Percentiles rank a stretch among this genome's conserved stretches.
Evolutionary conservation across 1,140 invertebrate genomes (phyloP).

Genomic region (Drosophila serrata): DNA sequence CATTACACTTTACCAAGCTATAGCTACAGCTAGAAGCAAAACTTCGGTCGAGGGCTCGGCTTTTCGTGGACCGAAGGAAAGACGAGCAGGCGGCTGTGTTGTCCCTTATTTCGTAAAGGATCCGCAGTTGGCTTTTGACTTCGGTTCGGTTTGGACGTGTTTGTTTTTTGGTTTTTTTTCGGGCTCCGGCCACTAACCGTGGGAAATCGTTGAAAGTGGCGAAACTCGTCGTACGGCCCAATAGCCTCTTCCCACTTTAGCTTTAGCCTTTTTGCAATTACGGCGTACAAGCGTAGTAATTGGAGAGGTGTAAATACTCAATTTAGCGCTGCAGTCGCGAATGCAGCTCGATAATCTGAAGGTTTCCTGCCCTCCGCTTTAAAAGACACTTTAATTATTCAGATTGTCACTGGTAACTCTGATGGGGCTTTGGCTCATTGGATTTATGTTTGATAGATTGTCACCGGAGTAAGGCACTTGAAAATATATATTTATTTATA

Average conservation of each 20-base stretch:
- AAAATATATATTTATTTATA: conserved; percentile 21
- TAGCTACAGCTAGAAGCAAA: background rate
- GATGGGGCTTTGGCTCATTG: background rate
- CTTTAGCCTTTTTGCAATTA: conserved; percentile 35
- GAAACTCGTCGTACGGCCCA: conserved; percentile 1
- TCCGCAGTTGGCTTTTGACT: conserved; percentile 78
- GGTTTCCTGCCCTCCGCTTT: conserved; percentile 38
- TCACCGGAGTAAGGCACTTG: conserved; percentile 12
- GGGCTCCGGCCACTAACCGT: conserved; percentile 22
- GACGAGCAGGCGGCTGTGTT: conserved; percentile 44
- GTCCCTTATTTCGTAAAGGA: conserved; percentile 49
- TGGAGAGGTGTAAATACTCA: conserved; percentile 43
- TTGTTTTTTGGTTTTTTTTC: conserved; percentile 19
- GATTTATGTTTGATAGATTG: conserved; percentile 13
- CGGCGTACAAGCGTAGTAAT: conserved; percentile 34
- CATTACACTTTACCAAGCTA: background rate
- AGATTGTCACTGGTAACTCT: conserved; percentile 15
- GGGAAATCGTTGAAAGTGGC: conserved; percentile 50
- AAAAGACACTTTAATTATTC: conserved; percentile 59
- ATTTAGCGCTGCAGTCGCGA: conserved; percentile 41
- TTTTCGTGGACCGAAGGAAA: conserved; percentile 51
- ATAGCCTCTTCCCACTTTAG: background rate
- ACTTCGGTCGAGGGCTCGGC: conserved; percentile 28
- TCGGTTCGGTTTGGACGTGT: conserved; percentile 67
- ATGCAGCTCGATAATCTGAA: conserved; percentile 75